Evolutionary conservation across 2,797 vertebrate species (phyloP).

Genomic region (Spheniscus humboldti): DNA sequence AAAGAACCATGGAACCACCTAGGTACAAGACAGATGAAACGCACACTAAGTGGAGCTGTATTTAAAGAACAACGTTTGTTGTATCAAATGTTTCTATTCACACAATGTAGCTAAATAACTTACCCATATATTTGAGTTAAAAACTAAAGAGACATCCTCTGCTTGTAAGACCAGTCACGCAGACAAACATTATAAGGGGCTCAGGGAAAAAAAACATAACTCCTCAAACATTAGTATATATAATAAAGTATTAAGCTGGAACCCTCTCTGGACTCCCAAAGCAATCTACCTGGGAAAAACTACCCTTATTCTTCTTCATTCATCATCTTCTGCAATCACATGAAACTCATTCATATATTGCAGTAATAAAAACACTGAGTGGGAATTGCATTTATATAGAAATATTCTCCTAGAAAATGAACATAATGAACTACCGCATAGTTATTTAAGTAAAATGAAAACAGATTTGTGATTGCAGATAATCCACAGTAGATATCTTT

Average conservation of each 20-base stretch:
- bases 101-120: not conserved
- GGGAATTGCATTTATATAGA: not conserved
- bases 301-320: not conserved
- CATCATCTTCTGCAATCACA: not conserved
- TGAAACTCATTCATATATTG: not conserved
- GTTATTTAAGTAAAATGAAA: not conserved
- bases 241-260: not conserved
- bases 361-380: not conserved
- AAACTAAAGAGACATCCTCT: not conserved
- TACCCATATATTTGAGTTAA: not conserved
- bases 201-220: not conserved
- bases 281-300: not conserved
- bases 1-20: constrained; percentile 94
- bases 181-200: not conserved
- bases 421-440: not conserved
- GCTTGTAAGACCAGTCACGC: not conserved
- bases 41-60: not conserved
- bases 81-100: not conserved
- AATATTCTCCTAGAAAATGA: not conserved
- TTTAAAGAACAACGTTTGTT: not conserved
- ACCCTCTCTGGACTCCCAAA: not conserved
- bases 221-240: not conserved
- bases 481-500: not conserved
- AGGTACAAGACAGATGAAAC: not conserved
- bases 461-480: not conserved